Conservation (phyloP, 2,888 invertebrate species). For the Zaprionus bogoriensis region DNA sequence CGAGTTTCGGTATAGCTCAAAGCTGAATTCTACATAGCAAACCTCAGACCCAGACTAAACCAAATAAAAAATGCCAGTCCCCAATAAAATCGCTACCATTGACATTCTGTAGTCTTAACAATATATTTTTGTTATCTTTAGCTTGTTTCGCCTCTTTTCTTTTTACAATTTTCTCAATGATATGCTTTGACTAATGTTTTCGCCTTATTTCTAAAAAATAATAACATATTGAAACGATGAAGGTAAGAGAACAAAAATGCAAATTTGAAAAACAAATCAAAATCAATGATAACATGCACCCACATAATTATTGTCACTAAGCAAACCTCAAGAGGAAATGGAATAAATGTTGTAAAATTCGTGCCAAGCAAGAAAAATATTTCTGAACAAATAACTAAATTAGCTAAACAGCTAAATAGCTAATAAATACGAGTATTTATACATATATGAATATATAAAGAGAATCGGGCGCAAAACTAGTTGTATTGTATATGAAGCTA, state of each 20-base stretch:
- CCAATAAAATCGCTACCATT: conserved; percentile 9
- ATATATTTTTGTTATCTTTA: conserved; percentile 29
- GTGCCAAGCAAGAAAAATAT: conserved; percentile 46
- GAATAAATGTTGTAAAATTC: conserved; percentile 56
- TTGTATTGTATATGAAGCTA: conserved; percentile 63
- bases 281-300: conserved; percentile 61
- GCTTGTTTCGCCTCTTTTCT: conserved; percentile 37
- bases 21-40: conserved; percentile 75
- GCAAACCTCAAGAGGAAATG: conserved; percentile 38
- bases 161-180: conserved; percentile 28
- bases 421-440: conserved; percentile 21
- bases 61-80: conserved; percentile 12
- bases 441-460: conserved; percentile 3
- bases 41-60: conserved; percentile 31
- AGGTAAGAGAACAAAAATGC: conserved; percentile 20
- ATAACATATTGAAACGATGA: conserved; percentile 1
- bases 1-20: conserved; percentile 19
- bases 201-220: conserved; percentile 35
- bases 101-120: conserved; percentile 54
- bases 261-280: conserved; percentile 43
- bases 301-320: conserved; percentile 58
- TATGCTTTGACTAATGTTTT: conserved; percentile 49
- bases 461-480: conserved; percentile 39
- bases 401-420: conserved; percentile 32
- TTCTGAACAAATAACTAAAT: conserved; percentile 24